Evolutionary conservation across 1,140 invertebrate species (phyloP).

Genomic region (Rhagoletis pomonella): DNA sequence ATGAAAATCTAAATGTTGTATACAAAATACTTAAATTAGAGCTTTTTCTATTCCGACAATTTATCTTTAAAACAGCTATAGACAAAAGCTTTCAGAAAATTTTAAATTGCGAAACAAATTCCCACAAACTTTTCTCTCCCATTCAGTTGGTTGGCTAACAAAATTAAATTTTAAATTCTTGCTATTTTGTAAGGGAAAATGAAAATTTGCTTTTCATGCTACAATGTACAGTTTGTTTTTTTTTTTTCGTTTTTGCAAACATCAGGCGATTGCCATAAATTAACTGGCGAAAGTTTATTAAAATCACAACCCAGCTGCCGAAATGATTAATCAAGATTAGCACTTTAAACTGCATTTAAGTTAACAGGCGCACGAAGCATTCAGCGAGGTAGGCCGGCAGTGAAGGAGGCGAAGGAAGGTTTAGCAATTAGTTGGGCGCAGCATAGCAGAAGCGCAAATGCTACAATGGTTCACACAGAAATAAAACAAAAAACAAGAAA

Average conservation of each 20-base stretch:
- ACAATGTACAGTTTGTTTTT: too few relatives aligned
- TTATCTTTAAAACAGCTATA: background rate
- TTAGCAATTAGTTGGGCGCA: background rate
- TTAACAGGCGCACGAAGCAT: background rate
- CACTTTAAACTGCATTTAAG: background rate
- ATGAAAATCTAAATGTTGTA: too few relatives aligned
- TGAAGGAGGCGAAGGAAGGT: background rate
- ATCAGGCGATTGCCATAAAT: background rate
- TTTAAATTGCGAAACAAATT: background rate
- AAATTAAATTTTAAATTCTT: background rate
- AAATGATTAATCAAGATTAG: conserved; percentile 44
- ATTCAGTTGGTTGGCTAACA: background rate
- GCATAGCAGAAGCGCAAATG: background rate
- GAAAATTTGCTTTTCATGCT: background rate
- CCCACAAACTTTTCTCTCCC: background rate
- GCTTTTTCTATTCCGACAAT: too few relatives aligned
- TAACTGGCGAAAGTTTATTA: conserved; percentile 31
- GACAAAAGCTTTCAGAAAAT: background rate
- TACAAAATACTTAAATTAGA: too few relatives aligned
- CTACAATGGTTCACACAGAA: too few relatives aligned
- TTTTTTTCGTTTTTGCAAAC: background rate
- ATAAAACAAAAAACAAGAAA: background rate
- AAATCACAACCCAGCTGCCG: conserved; percentile 33
- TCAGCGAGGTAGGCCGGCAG: too few relatives aligned
- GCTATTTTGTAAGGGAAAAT: background rate